These are phyloP conservation scores for Zoanthus sansibaricus DNA, from an alignment of 92 coral and sea anemone genomes.

Conservation along the genomic window DNA sequence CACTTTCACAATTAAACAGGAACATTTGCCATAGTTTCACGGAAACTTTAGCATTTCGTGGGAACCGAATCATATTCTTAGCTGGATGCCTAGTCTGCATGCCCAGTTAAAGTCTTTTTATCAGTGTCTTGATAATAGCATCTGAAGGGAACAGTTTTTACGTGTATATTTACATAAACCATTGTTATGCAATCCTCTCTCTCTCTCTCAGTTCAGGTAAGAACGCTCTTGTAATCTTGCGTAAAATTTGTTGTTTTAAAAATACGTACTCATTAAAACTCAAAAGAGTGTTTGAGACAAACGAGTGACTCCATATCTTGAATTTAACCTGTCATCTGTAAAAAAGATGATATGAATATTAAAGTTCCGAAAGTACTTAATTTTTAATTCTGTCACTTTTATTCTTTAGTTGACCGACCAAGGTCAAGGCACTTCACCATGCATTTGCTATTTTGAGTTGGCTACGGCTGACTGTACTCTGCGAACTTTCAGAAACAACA, in stretches of 20 bases:
- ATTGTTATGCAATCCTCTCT: background rate
- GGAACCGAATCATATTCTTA: background rate
- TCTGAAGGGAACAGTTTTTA: background rate
- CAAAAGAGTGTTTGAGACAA: background rate
- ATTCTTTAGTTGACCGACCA: constrained; percentile 5
- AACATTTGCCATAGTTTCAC: background rate
- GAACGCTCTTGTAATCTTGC: background rate
- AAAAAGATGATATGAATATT: constrained; percentile 5
- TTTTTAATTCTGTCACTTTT: constrained; percentile 15
- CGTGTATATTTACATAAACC: background rate
- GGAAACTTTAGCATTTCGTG: constrained; percentile 21
- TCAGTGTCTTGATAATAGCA: constrained; percentile 3
- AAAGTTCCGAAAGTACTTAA: constrained; percentile 31
- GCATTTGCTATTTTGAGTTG: background rate
- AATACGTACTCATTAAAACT: background rate
- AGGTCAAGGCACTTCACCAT: constrained; percentile 5
- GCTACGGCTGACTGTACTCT: background rate
- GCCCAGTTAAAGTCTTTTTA: constrained; percentile 40
- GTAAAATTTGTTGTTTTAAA: background rate
- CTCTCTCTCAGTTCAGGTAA: background rate
- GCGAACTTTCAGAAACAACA: background rate
- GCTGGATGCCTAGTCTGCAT: constrained; percentile 35
- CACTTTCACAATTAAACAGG: background rate
- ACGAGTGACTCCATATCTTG: background rate
- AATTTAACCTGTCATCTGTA: constrained; percentile 10